Evolutionary conservation across 1,140 invertebrate species (phyloP).

Genomic region (Phymastichus coffea): DNA sequence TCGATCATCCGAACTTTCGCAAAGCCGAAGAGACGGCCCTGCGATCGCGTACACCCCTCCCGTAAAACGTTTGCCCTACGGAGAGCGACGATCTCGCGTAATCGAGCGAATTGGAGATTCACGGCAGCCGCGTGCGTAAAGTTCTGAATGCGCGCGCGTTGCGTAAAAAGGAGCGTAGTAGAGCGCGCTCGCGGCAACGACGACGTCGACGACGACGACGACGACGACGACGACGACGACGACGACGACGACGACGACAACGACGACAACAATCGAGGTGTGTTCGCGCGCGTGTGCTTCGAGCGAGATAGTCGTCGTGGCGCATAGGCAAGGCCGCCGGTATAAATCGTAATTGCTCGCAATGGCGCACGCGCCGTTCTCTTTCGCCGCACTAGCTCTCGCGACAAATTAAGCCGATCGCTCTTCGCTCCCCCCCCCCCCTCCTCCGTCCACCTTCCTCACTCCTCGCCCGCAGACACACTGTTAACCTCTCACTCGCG

Average conservation of each 20-base stretch:
- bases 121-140: too few species aligned
- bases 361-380: conserved; percentile 19
- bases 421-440: too few species aligned
- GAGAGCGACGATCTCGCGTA: too few species aligned
- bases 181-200: background rate
- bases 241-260: background rate
- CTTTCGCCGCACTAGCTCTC: conserved; percentile 9
- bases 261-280: conserved; percentile 9
- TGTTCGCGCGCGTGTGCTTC: background rate
- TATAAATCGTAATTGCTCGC: conserved; percentile 11
- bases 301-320: too few species aligned
- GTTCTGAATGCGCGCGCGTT: background rate
- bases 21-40: too few species aligned
- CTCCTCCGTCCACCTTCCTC: too few species aligned
- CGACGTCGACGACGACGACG: background rate
- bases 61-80: too few species aligned
- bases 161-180: background rate
- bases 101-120: too few species aligned
- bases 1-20: too few species aligned
- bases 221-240: background rate
- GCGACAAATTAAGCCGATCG: conserved; percentile 27
- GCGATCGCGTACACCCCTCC: too few species aligned
- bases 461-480: background rate
- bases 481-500: conserved; percentile 28
- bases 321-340: conserved; percentile 23